phyloP scores from a whole-genome alignment of 2,113 vertebrate genomes.

The Hucho hucho region DNA sequence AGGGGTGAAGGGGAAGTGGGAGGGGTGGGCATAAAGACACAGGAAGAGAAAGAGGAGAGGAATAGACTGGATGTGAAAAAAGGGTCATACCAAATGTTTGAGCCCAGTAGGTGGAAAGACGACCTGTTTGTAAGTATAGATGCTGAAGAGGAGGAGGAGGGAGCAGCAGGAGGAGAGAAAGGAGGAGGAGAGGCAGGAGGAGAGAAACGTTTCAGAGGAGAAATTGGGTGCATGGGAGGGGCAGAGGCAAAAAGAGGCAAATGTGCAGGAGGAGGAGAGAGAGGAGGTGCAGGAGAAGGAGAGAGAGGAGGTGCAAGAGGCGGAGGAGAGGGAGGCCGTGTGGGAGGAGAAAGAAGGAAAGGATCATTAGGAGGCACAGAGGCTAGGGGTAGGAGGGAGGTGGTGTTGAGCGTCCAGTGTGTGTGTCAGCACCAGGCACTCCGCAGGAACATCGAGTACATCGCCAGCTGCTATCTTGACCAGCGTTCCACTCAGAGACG shows the following conservation, averaged over 20 bases:
- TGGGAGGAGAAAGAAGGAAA: slow-evolving; percentile 12
- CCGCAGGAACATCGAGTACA: slow-evolving; percentile 85
- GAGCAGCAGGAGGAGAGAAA: neutral
- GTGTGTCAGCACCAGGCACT: slow-evolving; percentile 67
- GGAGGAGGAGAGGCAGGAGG: too few relatives aligned
- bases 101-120: slow-evolving; percentile 15
- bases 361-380: too few relatives aligned
- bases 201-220: neutral
- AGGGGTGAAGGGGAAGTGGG: neutral
- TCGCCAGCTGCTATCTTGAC: slow-evolving; percentile 89
- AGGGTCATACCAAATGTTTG: neutral
- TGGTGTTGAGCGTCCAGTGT: slow-evolving; percentile 68
- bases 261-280: neutral
- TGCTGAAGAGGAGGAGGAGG: slow-evolving; percentile 33
- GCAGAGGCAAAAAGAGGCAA: neutral
- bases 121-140: slow-evolving; percentile 56
- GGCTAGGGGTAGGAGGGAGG: slow-evolving; percentile 1
- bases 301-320: neutral
- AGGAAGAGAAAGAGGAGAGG: slow-evolving; percentile 6
- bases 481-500: slow-evolving; percentile 88
- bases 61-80: slow-evolving; percentile 8
- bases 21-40: accelerated
- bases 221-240: too few relatives aligned
- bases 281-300: neutral
- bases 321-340: neutral